Percentiles rank a stretch among this genome's conserved stretches.
These are phyloP conservation scores for Theretra japonica DNA, from an alignment of 2,888 invertebrate genomes.

Conservation along the genomic window DNA sequence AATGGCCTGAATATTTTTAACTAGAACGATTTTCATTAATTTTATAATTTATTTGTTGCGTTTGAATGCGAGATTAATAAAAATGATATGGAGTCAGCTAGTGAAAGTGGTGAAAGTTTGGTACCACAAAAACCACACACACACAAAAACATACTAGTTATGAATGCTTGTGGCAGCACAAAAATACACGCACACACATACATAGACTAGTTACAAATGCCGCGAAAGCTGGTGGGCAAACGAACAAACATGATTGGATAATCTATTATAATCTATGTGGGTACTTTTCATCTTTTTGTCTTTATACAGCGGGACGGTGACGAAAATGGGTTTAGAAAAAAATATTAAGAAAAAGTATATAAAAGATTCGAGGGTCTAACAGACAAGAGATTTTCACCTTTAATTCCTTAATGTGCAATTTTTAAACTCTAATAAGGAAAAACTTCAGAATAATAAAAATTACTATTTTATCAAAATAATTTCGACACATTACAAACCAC, in stretches of 20 bases:
- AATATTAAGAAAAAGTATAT: too few species aligned
- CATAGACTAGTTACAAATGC: neutral
- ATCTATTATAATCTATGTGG: neutral
- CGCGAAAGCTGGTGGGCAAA: constrained; percentile 10
- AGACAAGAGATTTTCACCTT: too few species aligned
- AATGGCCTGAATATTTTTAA: too few species aligned
- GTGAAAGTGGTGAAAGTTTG: constrained; percentile 24
- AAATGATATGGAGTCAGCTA: neutral
- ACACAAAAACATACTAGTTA: neutral
- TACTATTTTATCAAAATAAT: neutral
- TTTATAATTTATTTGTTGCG: neutral
- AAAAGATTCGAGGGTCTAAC: too few species aligned
- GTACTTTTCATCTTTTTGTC: too few species aligned
- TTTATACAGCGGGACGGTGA: too few species aligned
- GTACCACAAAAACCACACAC: constrained; percentile 2
- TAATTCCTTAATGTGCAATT: too few species aligned
- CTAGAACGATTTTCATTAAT: neutral
- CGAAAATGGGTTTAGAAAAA: too few species aligned
- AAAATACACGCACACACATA: neutral
- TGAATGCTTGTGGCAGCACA: neutral
- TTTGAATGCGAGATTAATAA: constrained; percentile 2
- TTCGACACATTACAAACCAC: neutral
- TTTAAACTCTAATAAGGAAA: too few species aligned
- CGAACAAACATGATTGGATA: neutral
- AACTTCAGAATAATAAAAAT: too few species aligned